Evolutionary conservation across 2,797 vertebrate species (phyloP).

Genomic region (Rhadinocentrus ornatus): DNA sequence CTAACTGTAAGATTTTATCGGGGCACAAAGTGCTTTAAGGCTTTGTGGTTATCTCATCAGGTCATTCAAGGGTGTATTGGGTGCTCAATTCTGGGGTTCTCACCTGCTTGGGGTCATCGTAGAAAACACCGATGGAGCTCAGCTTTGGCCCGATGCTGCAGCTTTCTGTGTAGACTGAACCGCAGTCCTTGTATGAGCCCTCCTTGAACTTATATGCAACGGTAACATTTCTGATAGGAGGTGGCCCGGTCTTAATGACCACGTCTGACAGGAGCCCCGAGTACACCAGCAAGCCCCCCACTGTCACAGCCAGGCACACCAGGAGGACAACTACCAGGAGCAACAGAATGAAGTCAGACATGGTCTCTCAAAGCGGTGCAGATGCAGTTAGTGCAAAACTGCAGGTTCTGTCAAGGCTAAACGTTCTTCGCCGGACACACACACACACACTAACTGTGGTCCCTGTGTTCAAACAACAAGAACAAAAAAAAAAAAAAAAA

Average conservation of each 20-base stretch:
- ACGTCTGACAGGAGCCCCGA: constrained; percentile 90
- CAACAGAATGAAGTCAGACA: constrained; percentile 88
- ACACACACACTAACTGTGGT: constrained; percentile 6
- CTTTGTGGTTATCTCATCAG: constrained; percentile 36
- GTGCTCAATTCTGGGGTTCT: constrained; percentile 23
- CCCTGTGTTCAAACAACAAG: background rate
- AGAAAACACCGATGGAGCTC: constrained; percentile 89
- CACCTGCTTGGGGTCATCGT: constrained; percentile 90
- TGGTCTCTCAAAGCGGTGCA: constrained; percentile 47
- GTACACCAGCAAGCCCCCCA: constrained; percentile 86
- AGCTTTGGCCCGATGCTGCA: constrained; percentile 91
- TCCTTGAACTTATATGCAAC: constrained; percentile 93
- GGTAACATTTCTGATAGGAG: constrained; percentile 87
- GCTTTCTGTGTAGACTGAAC: constrained; percentile 88
- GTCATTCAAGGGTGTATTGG: constrained; percentile 18
- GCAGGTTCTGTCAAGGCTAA: constrained; percentile 16
- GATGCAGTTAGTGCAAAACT: constrained; percentile 15
- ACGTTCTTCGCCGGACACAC: constrained; percentile 40
- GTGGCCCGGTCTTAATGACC: constrained; percentile 89
- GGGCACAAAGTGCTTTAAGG: constrained; percentile 37
- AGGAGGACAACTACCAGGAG: constrained; percentile 82
- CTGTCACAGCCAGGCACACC: constrained; percentile 81
- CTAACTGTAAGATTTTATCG: constrained; percentile 43
- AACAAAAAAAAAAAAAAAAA: constrained; percentile 2
- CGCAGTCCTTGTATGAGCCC: constrained; percentile 87